Conservation (phyloP, 2,888 invertebrate species). For the Gnatocerus cornutus region DNA sequence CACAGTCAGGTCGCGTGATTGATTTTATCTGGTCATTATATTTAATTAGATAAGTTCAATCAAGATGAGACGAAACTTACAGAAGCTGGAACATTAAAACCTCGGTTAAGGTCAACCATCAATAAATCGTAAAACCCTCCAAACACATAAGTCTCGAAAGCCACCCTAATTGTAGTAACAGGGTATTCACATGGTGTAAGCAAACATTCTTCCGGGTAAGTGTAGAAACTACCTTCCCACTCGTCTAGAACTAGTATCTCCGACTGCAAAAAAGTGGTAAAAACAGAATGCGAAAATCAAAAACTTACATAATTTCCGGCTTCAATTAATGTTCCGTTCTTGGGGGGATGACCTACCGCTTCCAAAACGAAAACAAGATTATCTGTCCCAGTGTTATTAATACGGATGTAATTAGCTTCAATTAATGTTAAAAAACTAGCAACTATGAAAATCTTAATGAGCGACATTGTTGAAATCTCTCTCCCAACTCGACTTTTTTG, state of each 20-base stretch:
- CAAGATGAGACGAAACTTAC: slow-evolving; percentile 47
- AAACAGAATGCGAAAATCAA: not conserved
- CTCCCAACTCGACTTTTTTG: too few species aligned
- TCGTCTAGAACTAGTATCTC: slow-evolving; percentile 25
- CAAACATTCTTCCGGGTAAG: slow-evolving; percentile 36
- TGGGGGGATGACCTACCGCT: slow-evolving; percentile 30
- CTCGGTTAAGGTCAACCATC: slow-evolving; percentile 66
- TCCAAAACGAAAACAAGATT: slow-evolving; percentile 26
- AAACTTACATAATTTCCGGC: slow-evolving; percentile 37
- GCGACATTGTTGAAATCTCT: slow-evolving; percentile 12
- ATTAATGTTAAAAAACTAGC: slow-evolving; percentile 11
- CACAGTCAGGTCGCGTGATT: slow-evolving; percentile 36
- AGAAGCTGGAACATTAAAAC: slow-evolving; percentile 67
- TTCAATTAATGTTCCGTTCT: slow-evolving; percentile 13
- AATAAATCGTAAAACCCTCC: slow-evolving; percentile 70
- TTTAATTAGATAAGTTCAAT: slow-evolving; percentile 5
- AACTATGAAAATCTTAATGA: slow-evolving; percentile 1
- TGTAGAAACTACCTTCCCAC: slow-evolving; percentile 39
- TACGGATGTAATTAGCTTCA: slow-evolving; percentile 32
- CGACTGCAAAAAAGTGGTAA: not conserved
- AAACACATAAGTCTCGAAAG: slow-evolving; percentile 30
- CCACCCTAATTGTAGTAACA: slow-evolving; percentile 34
- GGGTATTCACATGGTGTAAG: slow-evolving; percentile 22
- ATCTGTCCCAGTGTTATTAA: slow-evolving; percentile 35
- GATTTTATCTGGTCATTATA: slow-evolving; percentile 28